Evolutionary conservation across 2,888 invertebrate genomes (phyloP).

Genomic region (Tipula helvola): DNA sequence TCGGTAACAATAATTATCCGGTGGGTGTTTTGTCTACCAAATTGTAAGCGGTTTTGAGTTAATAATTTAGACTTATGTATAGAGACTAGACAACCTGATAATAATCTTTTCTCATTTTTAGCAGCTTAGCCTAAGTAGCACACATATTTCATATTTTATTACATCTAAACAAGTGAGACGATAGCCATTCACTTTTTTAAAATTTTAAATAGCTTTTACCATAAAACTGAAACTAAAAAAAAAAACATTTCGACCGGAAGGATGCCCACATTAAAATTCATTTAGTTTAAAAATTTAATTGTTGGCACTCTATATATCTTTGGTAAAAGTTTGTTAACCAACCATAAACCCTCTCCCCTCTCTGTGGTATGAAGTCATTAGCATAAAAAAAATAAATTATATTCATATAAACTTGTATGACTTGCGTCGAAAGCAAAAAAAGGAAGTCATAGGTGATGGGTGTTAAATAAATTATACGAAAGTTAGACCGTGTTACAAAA

Average conservation of each 20-base stretch:
- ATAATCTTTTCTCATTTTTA: not conserved
- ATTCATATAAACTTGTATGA: not conserved
- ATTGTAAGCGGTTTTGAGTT: no score
- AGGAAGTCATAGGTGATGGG: not conserved
- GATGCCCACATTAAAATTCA: not conserved
- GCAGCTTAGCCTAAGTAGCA: not conserved
- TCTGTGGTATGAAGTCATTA: not conserved
- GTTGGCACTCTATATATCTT: not conserved
- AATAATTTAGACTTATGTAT: no score
- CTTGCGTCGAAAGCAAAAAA: not conserved
- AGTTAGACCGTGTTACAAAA: not conserved
- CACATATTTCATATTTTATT: not conserved
- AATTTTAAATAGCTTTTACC: not conserved
- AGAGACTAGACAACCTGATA: no score
- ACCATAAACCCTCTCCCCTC: not conserved
- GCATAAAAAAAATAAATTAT: not conserved
- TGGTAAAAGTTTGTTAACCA: not conserved
- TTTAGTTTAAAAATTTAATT: not conserved
- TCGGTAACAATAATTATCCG: no score
- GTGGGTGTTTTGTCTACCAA: no score
- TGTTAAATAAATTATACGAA: not conserved
- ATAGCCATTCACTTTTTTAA: not conserved
- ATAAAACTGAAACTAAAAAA: not conserved
- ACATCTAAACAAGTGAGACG: not conserved
- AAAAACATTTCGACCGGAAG: not conserved